Base-by-base conservation (phyloP, 2,888 invertebrate species). In the Apotomis betuletana region DNA sequence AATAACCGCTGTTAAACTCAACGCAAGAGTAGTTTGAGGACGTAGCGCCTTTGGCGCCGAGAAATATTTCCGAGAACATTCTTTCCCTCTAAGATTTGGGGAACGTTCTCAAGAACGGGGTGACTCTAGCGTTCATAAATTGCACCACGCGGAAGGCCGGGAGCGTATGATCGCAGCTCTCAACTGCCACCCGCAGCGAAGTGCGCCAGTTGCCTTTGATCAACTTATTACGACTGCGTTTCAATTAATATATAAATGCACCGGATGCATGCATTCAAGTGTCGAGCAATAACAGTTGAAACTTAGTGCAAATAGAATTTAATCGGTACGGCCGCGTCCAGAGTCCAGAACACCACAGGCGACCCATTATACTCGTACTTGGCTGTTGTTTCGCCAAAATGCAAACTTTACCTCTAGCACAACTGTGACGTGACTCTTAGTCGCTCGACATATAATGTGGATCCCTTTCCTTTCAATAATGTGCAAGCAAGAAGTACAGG, bases 141-240 rank as follows among this genome's bases (percentile, higher is more conserved):
- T 63, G 58, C 38, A 46, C 67, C 63, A 15, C 13, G 9, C 41
- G n/a, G 52, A 46, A 27, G 61, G 52, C 62, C 52, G 58, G 13
- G 65, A 67, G 59, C 51, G 63, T 52, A 70, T 67, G 71, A 62
- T 68, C 67, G 58, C 58, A 46, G 67, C 46, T 41, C 52, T 68
- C 63, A 58, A 57, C 64, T 65, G 36, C 65, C 13, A 54, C 52
- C 58, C 60, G 52, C 70, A 51, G 59, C 70, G 62, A 67, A 72
- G 68, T 72, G 54, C 65, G 58, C 62, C 58, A 51, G 72, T 44
- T 44, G 51, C 68, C 72, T 72, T 72, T 72, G 72, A 72, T 72
- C 67, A 68, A 63, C 58, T 72, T 58, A 58, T 67, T 71, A 67
- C 67, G 62, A 57, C 51, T 71, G 63, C 67, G 15, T 63, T 72